Base-by-base conservation (phyloP, 2,797 vertebrate genomes). In the Euthynnus affinis region DNA sequence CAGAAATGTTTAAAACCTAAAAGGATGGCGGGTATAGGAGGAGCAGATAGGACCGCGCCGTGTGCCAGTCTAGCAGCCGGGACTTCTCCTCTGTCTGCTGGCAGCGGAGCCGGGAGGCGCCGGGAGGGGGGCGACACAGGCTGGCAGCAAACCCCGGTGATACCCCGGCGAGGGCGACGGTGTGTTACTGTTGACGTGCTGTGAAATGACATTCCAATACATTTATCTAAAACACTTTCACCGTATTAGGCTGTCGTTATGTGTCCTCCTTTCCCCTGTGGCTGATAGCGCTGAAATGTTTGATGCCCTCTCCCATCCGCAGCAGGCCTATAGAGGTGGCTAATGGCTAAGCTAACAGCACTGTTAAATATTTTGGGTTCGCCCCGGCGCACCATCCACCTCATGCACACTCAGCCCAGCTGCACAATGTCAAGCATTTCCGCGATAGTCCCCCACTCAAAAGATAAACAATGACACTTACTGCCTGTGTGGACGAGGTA, bases 271-370 rank as follows among this genome's bases (percentile, higher is more conserved):
- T 8, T 53, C 83, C 57, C 82, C 7, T 9, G 78, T 20, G 82
- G 49, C 77, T 60, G 79, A 58, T 84, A 76, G 57, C 75, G 80
- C 74, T 56, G 75, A 81, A 80, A 81, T 71, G 86, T 80, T 67
- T 29, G 61, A 80, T 84, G 82, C 71, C 84, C 78, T 78, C 87
- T 91, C 84, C 87, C 86, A 85, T 88, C 91, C 84, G 88, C 92
- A 92, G 89, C 92, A 67, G 93, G 90, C 93, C 93, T 79, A 52
- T 63, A 6, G 74, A 86, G 83, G 85, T 78, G 83, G 92, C 93
- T 92, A 93, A 85, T 53, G 62, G 93, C 92, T 94, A 94, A 92
- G 92, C 93, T 94, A 94, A 84, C 85, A 25, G 48, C n/a, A 85
- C 88, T 88, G 90, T 91, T 83, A 90, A 91, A 92, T 80, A 90